Evolutionary conservation across 2,113 vertebrate genomes (phyloP).

Genomic region (Mesocricetus auratus): DNA sequence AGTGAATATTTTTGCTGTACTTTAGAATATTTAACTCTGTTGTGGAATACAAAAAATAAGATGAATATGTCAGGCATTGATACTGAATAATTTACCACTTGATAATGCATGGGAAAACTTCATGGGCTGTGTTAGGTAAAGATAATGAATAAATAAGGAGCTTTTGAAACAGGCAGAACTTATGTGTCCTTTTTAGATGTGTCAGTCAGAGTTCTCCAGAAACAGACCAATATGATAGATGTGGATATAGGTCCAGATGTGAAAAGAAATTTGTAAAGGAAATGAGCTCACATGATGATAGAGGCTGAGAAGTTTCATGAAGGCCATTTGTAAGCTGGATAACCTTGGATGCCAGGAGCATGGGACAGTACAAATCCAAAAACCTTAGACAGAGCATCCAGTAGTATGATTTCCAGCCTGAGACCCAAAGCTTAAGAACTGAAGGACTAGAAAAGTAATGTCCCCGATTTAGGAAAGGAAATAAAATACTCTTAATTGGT

Average conservation of each 20-base stretch:
- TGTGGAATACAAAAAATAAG: background rate
- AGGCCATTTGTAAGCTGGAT: background rate
- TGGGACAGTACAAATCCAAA: background rate
- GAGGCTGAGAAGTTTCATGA: background rate
- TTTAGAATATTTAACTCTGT: constrained; percentile 47
- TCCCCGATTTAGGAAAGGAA: background rate
- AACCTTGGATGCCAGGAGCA: no score
- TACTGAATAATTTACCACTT: constrained; percentile 43
- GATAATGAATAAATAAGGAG: constrained; percentile 25
- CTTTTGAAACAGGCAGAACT: background rate
- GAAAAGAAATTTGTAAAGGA: background rate
- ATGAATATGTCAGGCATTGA: background rate
- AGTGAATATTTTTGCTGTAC: background rate
- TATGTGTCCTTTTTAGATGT: background rate
- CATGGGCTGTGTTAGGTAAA: constrained; percentile 4
- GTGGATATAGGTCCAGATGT: background rate
- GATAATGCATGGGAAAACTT: background rate
- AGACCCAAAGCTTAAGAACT: background rate
- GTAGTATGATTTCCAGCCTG: background rate
- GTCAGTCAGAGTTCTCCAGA: background rate
- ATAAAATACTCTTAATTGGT: background rate
- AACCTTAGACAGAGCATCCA: background rate
- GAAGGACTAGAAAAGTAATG: no score
- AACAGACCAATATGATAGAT: background rate
- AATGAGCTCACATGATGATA: background rate